These are phyloP conservation scores for Clupea harengus DNA, from an alignment of 2,113 vertebrate genomes.

Conservation along the genomic window DNA sequence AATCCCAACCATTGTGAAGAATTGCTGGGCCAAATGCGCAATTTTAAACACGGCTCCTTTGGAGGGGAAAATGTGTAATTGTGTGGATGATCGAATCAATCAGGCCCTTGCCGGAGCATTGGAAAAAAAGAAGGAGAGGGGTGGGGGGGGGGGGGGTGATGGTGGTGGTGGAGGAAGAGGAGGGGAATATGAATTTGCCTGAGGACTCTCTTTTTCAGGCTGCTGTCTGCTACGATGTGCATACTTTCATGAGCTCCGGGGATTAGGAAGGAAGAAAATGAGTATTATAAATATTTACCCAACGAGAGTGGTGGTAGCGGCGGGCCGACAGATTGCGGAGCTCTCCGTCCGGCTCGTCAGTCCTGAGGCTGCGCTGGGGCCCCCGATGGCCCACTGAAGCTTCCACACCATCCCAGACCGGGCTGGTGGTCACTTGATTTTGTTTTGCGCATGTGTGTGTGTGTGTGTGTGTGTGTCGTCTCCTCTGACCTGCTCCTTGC, in stretches of 20 bases:
- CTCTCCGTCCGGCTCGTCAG: not conserved
- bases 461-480: not conserved
- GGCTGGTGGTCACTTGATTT: not conserved
- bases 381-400: not conserved
- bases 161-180: not conserved
- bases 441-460: not conserved
- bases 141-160: not conserved
- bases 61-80: slow-evolving; percentile 49
- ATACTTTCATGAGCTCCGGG: not conserved
- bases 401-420: not conserved
- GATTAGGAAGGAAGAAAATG: not conserved
- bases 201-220: not conserved
- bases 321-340: not conserved
- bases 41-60: slow-evolving; percentile 32
- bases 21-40: slow-evolving; percentile 34
- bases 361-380: not conserved
- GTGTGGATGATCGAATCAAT: slow-evolving; percentile 53
- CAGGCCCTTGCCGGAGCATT: slow-evolving; percentile 27
- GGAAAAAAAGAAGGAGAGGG: not conserved
- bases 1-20: slow-evolving; percentile 43
- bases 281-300: not conserved
- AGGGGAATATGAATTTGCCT: not conserved
- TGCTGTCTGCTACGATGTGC: not conserved
- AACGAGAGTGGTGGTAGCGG: not conserved
- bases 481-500: not conserved